Evolutionary conservation across 2,888 invertebrate species (phyloP).

Genomic region (Hirtodrosophila alboralis): DNA sequence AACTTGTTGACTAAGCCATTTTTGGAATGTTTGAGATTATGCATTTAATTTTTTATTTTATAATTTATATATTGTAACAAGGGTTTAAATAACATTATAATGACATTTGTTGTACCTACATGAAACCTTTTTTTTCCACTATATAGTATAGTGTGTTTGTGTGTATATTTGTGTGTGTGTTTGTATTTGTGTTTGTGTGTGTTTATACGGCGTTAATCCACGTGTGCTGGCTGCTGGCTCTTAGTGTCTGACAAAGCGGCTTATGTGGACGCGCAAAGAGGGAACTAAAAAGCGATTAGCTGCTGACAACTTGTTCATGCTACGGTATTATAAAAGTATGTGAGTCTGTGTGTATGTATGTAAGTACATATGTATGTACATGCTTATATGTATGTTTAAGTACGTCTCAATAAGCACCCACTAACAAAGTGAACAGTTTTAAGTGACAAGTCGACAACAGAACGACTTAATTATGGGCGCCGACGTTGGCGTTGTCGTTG

Average conservation of each 20-base stretch:
- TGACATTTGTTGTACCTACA: too few relatives aligned
- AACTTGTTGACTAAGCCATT: too few relatives aligned
- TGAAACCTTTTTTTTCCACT: too few relatives aligned
- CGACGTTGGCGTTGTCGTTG: slow-evolving; percentile 3
- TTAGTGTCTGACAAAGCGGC: slow-evolving; percentile 58
- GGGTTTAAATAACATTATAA: too few relatives aligned
- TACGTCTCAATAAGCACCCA: slow-evolving; percentile 59
- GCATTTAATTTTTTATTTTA: too few relatives aligned
- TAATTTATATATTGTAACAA: too few relatives aligned
- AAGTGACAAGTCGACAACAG: slow-evolving; percentile 58
- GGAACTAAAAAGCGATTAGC: slow-evolving; percentile 62
- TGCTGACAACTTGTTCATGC: slow-evolving; percentile 51
- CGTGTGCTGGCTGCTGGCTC: slow-evolving; percentile 36
- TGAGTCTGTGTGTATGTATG: slow-evolving; percentile 6
- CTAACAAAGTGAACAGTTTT: slow-evolving; percentile 46
- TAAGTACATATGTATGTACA: background rate
- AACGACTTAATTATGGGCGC: slow-evolving; percentile 56
- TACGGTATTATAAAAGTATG: slow-evolving; percentile 5
- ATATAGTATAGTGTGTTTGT: too few relatives aligned
- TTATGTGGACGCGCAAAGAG: slow-evolving; percentile 61
- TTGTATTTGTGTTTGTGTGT: slow-evolving; percentile 3
- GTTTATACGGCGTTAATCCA: slow-evolving; percentile 32
- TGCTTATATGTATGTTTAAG: slow-evolving; percentile 30
- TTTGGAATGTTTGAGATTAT: too few relatives aligned
- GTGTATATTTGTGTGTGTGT: background rate